These are phyloP conservation scores for Megalurothrips usitatus DNA, from an alignment of 2,888 invertebrate genomes.

Conservation along the genomic window DNA sequence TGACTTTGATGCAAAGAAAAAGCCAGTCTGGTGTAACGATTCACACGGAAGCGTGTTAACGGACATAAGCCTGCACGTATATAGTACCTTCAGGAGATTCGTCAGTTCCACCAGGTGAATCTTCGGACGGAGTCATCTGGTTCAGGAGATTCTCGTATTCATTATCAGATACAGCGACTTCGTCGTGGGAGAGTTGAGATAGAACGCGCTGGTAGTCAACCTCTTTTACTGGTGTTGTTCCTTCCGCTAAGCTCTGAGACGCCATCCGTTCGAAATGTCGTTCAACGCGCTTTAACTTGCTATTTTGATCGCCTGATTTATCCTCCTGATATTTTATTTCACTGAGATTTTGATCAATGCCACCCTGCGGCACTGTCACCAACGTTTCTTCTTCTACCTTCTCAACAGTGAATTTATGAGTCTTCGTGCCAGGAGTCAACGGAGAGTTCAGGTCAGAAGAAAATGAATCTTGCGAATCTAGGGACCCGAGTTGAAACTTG, in stretches of 20 bases:
- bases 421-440: background rate
- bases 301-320: background rate
- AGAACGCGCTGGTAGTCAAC: slow-evolving; percentile 49
- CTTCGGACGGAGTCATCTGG: slow-evolving; percentile 36
- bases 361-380: slow-evolving; percentile 30
- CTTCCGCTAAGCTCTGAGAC: slow-evolving; percentile 48
- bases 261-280: slow-evolving; percentile 53
- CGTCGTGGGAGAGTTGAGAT: slow-evolving; percentile 52
- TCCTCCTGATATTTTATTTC: background rate
- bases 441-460: background rate
- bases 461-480: background rate
- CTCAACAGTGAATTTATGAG: background rate
- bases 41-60: slow-evolving; percentile 1
- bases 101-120: slow-evolving; percentile 34
- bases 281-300: slow-evolving; percentile 44
- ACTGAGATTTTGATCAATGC: background rate
- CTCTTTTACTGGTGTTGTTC: slow-evolving; percentile 41
- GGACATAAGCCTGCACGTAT: background rate
- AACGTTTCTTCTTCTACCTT: slow-evolving; percentile 32
- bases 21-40: no score
- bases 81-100: background rate
- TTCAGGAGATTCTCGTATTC: background rate
- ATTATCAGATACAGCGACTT: slow-evolving; percentile 45
- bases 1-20: no score
- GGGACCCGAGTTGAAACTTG: background rate